Conservation (phyloP, 1,140 invertebrate genomes). For the Eumaeus atala region DNA sequence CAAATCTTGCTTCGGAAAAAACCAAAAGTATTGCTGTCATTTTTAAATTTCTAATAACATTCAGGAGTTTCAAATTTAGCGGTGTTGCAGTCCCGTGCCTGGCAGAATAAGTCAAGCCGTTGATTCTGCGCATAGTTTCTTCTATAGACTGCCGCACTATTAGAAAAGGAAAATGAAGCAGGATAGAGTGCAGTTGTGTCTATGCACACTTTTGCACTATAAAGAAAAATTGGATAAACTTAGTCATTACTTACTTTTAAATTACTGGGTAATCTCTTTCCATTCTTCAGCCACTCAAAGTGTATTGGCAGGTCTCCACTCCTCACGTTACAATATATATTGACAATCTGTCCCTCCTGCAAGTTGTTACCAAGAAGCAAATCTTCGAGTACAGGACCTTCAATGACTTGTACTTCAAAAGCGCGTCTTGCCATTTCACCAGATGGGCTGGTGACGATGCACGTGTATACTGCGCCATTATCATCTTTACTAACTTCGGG, state of each 20-base stretch:
- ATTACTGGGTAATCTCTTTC: slow-evolving; percentile 78
- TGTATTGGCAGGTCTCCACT: slow-evolving; percentile 92
- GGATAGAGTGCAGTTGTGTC: no score
- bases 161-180: no score
- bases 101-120: no score
- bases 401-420: slow-evolving; percentile 81
- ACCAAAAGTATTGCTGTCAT: no score
- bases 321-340: slow-evolving; percentile 91
- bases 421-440: slow-evolving; percentile 83
- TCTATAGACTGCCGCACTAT: no score
- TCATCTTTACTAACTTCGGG: slow-evolving; percentile 81
- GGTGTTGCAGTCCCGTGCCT: no score
- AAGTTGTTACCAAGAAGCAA: slow-evolving; percentile 76
- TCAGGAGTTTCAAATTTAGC: no score
- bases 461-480: slow-evolving; percentile 85
- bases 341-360: slow-evolving; percentile 90
- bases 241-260: slow-evolving; percentile 80
- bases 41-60: no score
- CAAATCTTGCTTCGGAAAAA: no score
- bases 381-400: slow-evolving; percentile 81
- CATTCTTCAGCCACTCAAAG: slow-evolving; percentile 93
- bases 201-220: no score
- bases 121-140: no score
- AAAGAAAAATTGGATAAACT: no score
- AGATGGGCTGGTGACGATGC: slow-evolving; percentile 84